Percentiles rank a stretch among this genome's conserved stretches.
Conservation (phyloP, 2,888 invertebrate species). For the Eupithecia subfuscata region DNA sequence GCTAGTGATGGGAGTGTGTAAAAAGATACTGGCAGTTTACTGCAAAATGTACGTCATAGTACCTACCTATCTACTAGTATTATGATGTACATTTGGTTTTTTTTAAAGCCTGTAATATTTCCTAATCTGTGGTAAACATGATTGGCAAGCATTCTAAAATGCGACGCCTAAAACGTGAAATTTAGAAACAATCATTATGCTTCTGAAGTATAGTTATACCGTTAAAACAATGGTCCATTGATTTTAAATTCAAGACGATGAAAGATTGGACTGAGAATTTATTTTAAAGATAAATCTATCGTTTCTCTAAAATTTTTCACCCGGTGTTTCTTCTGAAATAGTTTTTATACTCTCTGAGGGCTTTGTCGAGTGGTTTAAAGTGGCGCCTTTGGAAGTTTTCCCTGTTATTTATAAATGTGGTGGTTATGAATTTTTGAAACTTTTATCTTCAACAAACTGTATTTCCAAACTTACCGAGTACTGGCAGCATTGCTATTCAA, state of each 20-base stretch:
- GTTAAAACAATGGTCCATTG: neutral
- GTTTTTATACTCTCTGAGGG: neutral
- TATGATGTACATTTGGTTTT: too few relatives aligned
- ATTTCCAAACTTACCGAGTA: neutral
- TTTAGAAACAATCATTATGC: neutral
- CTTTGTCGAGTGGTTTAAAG: slow-evolving; percentile 9
- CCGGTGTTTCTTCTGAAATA: neutral
- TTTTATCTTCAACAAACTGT: neutral
- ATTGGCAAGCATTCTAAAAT: neutral
- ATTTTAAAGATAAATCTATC: neutral
- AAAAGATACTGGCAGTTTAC: too few relatives aligned
- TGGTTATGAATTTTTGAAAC: neutral
- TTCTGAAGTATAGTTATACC: neutral
- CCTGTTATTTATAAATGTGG: slow-evolving; percentile 11
- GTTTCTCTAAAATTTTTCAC: slow-evolving; percentile 1
- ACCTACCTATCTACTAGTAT: too few relatives aligned
- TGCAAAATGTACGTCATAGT: too few relatives aligned
- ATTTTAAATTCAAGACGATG: slow-evolving; percentile 8
- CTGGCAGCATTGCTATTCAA: neutral
- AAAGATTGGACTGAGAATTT: slow-evolving; percentile 1
- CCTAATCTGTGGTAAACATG: too few relatives aligned
- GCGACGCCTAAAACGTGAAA: neutral
- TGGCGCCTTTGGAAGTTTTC: neutral
- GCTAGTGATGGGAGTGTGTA: too few relatives aligned
- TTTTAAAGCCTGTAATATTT: too few relatives aligned